A percentile compares a stretch with the other conserved stretches of the same genome.
phyloP scores from a whole-genome alignment of 2,113 vertebrate species.

The Channa argus region DNA sequence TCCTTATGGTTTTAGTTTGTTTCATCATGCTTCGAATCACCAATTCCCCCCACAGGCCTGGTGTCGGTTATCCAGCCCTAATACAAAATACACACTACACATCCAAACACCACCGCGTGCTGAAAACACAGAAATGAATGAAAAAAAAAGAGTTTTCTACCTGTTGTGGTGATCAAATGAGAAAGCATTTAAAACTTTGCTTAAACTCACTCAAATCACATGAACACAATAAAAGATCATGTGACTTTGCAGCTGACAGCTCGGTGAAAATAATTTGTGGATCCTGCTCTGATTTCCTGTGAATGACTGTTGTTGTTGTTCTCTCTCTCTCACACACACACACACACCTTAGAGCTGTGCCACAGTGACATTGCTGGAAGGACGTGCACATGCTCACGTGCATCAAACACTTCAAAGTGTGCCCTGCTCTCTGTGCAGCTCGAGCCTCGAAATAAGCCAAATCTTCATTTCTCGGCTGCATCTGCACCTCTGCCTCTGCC shows the following conservation, averaged over 20 bases:
- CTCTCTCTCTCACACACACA: background rate
- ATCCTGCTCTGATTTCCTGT: background rate
- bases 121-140: too few species aligned
- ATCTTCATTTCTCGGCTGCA: slow-evolving; percentile 23
- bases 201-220: background rate
- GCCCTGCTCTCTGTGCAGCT: slow-evolving; percentile 1
- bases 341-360: background rate
- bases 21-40: too few species aligned
- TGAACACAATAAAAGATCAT: background rate
- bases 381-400: background rate
- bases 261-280: background rate
- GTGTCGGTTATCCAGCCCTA: too few species aligned
- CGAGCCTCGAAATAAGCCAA: background rate
- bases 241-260: background rate
- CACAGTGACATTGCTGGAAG: slow-evolving; percentile 8
- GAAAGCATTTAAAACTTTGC: background rate
- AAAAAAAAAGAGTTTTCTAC: too few species aligned
- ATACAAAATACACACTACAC: too few species aligned
- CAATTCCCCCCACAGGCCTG: too few species aligned
- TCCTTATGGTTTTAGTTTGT: too few species aligned
- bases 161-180: too few species aligned
- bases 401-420: slow-evolving; percentile 24
- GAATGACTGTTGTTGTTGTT: slow-evolving; percentile 1
- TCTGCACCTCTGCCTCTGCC: background rate
- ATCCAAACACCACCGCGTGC: too few species aligned